phyloP scores from a whole-genome alignment of 2,797 vertebrate species.

The Megalops cyprinoides region DNA sequence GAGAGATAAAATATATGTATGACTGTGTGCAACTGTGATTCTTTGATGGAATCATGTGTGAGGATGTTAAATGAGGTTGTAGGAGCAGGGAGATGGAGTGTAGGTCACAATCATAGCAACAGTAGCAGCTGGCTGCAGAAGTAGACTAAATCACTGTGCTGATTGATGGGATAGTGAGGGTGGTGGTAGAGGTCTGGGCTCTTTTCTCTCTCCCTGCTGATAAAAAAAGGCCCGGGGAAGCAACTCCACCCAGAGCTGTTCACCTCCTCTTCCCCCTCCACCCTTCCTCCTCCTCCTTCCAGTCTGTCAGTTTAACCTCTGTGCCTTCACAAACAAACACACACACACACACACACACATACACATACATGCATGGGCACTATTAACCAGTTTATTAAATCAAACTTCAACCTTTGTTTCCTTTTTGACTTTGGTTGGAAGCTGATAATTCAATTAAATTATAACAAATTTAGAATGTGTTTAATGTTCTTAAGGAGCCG shows the following conservation, averaged over 20 bases:
- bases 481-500: neutral
- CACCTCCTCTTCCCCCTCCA: slow-evolving; percentile 19
- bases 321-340: neutral
- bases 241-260: slow-evolving; percentile 17
- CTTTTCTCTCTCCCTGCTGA: slow-evolving; percentile 22
- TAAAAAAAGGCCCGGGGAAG: slow-evolving; percentile 24
- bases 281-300: slow-evolving; percentile 12
- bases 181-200: slow-evolving; percentile 13
- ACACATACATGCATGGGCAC: neutral
- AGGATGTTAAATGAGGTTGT: neutral
- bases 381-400: neutral
- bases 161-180: slow-evolving; percentile 23
- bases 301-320: neutral
- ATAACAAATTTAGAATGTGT: too few relatives aligned
- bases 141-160: slow-evolving; percentile 25
- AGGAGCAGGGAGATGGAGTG: slow-evolving; percentile 4
- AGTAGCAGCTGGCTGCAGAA: slow-evolving; percentile 22
- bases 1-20: too few relatives aligned
- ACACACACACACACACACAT: neutral
- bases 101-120: slow-evolving; percentile 16
- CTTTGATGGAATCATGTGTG: neutral
- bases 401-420: neutral
- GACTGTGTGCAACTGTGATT: neutral
- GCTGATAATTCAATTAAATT: too few relatives aligned
- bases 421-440: neutral